Evolutionary conservation across 2,797 vertebrate species (phyloP), one percentile per base, ranked within the genome.

Genomic region (Apogon hyalosoma): DNA sequence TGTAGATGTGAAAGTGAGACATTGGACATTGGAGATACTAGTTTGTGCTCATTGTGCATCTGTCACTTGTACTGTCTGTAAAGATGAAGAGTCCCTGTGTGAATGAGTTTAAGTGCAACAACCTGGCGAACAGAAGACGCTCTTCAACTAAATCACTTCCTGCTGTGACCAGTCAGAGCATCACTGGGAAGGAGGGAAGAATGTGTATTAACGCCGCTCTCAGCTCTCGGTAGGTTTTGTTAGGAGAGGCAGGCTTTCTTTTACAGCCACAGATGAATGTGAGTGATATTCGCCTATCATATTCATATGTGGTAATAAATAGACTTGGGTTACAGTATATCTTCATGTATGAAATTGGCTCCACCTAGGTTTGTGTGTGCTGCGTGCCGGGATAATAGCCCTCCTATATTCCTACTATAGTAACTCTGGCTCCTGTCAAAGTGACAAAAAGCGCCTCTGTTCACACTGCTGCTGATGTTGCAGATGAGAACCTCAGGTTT

Each of bases 381-480:
- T 61, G 52, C 41, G 67, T 68, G 52, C 61, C 19, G 21, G 55
- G 60, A 75, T 87, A 87, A 88, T 79, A 49, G 69, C 60, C 36
- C 59, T 36, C 64, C 54, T 63, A 69, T 82, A 70, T 70, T 71
- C 73, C 56, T 33, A 48, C 73, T 70, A 81, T 46, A 52, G 73
- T 52, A 77, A 69, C 69, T 62, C 74, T 70, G 42, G 59, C 50
- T 78, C 72, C 80, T 90, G 86, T 88, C 88, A 88, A 40, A 80
- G 68, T 87, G 88, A 92, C 87, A 81, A 82, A 90, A 79, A 58
- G 87, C 87, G 57, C 57, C 80, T 64, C 77, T 53, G 71, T 53
- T 84, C 77, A 40, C 65, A 9, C 74, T 15, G 60, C 77, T 86
- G 88, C 85, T 88, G 89, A 90, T 90, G 87, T 38, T 88, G 86